Evolutionary conservation across 92 coral and sea anemone species (phyloP).

Genomic region (Bergia puertoricense): DNA sequence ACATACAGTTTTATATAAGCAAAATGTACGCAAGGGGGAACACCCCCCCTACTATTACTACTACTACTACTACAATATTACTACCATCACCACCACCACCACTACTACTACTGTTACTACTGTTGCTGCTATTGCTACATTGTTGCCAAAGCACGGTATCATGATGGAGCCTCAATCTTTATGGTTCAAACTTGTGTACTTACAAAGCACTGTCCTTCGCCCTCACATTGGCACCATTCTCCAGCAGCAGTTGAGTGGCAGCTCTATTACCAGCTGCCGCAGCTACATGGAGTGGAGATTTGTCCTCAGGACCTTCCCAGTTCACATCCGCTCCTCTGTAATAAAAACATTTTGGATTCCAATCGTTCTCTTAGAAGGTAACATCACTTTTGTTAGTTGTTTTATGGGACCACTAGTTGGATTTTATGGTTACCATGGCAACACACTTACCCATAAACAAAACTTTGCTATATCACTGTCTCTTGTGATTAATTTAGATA

Average conservation of each 20-base stretch:
- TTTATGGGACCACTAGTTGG: too few relatives aligned
- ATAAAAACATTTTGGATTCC: background rate
- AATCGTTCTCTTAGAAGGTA: background rate
- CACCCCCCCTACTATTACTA: background rate
- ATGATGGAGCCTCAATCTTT: background rate
- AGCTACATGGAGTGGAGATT: conserved; percentile 92
- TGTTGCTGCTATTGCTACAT: too few relatives aligned
- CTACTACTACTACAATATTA: too few relatives aligned
- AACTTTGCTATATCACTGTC: too few relatives aligned
- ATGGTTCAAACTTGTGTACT: conserved; percentile 36
- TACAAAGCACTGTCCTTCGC: conserved; percentile 95
- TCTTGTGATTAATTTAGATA: too few relatives aligned
- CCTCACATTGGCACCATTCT: conserved; percentile 91
- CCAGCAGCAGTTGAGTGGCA: conserved; percentile 79
- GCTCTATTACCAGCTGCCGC: conserved; percentile 87
- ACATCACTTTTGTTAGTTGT: background rate
- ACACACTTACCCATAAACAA: too few relatives aligned
- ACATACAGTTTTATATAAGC: too few relatives aligned
- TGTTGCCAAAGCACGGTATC: too few relatives aligned
- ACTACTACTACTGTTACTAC: too few relatives aligned
- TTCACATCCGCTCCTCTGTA: conserved; percentile 93
- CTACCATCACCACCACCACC: background rate
- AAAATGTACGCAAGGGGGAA: too few relatives aligned
- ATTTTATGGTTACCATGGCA: too few relatives aligned
- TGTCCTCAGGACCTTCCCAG: conserved; percentile 99